A percentile compares a stretch with the other conserved stretches of the same genome.
phyloP scores from a whole-genome alignment of 2,888 invertebrate species.

The Rapana venosa region DNA sequence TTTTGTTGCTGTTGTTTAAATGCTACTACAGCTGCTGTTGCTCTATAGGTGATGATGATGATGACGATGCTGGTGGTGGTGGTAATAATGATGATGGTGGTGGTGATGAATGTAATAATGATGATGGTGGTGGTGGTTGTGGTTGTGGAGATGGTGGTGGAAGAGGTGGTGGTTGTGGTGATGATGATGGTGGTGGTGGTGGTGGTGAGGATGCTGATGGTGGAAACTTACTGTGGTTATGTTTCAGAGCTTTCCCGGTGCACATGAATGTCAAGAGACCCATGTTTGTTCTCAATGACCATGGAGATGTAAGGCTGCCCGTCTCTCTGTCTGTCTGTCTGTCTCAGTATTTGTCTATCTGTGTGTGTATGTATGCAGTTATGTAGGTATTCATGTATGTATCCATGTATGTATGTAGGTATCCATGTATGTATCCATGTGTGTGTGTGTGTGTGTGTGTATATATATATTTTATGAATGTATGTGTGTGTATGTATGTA shows the following conservation, averaged over 20 bases:
- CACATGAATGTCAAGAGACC: slow-evolving; percentile 35
- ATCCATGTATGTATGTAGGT: not conserved
- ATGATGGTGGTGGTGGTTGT: not conserved
- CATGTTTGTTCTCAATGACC: slow-evolving; percentile 67
- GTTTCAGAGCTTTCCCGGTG: slow-evolving; percentile 19
- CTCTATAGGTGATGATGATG: not conserved
- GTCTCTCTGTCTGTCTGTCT: slow-evolving; percentile 31
- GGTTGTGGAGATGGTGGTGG: not conserved
- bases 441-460: too few relatives aligned
- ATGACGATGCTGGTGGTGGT: not conserved
- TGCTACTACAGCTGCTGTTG: not conserved
- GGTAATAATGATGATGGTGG: not conserved
- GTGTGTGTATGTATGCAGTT: not conserved
- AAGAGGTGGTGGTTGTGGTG: not conserved
- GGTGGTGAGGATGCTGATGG: not conserved
- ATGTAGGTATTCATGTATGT: not conserved
- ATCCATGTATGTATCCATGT: not conserved
- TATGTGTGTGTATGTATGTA: not conserved
- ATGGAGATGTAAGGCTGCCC: slow-evolving; percentile 61
- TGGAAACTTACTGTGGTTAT: not conserved
- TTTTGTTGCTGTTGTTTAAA: not conserved
- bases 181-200: not conserved
- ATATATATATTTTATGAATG: not conserved
- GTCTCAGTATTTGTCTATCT: slow-evolving; percentile 27
- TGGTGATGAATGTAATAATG: not conserved